phyloP scores from a whole-genome alignment of 2,797 vertebrate species.

The Phrynocephalus guinanensis region DNA sequence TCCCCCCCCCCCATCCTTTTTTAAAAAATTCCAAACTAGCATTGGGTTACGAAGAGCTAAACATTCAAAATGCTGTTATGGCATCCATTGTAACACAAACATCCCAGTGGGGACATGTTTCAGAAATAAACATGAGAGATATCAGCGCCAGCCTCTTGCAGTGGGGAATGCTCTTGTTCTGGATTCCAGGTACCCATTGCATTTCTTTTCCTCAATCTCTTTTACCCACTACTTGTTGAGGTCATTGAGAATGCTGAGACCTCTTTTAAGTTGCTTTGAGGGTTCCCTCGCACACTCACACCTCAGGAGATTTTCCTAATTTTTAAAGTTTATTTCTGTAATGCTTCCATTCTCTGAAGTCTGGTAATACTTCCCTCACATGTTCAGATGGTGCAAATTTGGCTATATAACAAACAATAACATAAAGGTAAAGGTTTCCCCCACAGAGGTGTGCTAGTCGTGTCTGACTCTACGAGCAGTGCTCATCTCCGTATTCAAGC shows the following conservation, averaged over 20 bases:
- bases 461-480: no score
- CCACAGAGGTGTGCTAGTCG: no score
- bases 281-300: not conserved
- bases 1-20: not conserved
- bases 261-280: no score
- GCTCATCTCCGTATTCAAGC: no score
- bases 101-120: not conserved
- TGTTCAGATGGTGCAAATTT: no score
- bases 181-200: not conserved
- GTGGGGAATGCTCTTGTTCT: not conserved
- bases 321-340: not conserved
- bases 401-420: no score
- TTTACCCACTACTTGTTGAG: not conserved
- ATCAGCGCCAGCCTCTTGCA: not conserved
- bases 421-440: no score
- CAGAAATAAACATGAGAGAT: not conserved
- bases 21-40: not conserved
- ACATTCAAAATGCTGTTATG: not conserved
- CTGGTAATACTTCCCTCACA: no score
- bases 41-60: not conserved
- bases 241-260: not conserved
- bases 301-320: no score
- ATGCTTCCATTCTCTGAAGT: no score
- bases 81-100: not conserved
- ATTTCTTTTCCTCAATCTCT: no score